Evolutionary conservation across 2,888 invertebrate genomes (phyloP).

Genomic region (Andrena flavipes): DNA sequence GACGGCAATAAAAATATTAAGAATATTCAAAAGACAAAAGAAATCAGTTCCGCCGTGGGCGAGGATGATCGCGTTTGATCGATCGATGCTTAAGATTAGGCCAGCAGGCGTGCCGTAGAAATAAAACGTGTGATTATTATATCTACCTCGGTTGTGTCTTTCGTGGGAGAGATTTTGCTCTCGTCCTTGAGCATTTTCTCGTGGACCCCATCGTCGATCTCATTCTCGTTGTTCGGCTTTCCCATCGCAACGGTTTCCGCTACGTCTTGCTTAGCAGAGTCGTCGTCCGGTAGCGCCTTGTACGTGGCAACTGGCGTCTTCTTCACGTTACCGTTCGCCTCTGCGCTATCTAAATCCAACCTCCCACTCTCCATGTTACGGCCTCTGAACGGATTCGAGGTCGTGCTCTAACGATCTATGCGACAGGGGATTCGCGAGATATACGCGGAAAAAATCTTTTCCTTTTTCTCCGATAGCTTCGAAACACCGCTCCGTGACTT

Average conservation of each 20-base stretch:
- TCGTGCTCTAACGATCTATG: slow-evolving; percentile 15
- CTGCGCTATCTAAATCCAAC: slow-evolving; percentile 73
- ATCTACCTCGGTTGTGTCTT: slow-evolving; percentile 79
- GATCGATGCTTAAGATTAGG: slow-evolving; percentile 4
- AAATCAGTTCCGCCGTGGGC: neutral
- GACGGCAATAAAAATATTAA: neutral
- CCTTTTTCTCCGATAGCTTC: neutral
- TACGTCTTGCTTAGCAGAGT: slow-evolving; percentile 65
- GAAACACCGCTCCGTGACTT: too few species aligned
- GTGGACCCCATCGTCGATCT: slow-evolving; percentile 80
- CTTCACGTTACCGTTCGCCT: slow-evolving; percentile 74
- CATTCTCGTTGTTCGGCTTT: slow-evolving; percentile 77
- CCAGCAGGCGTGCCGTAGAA: slow-evolving; percentile 3
- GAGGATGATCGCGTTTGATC: slow-evolving; percentile 4
- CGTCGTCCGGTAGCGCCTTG: slow-evolving; percentile 78
- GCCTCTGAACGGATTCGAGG: slow-evolving; percentile 26
- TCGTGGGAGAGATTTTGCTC: slow-evolving; percentile 74
- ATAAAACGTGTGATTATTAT: neutral
- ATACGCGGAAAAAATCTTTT: neutral
- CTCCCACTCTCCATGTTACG: slow-evolving; percentile 80
- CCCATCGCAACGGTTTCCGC: slow-evolving; percentile 73
- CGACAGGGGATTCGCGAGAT: slow-evolving; percentile 12
- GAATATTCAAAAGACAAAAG: neutral
- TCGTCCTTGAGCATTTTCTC: slow-evolving; percentile 83
- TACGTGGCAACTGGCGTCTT: slow-evolving; percentile 75